Conservation (phyloP, 2,888 invertebrate species). For the Rhagium mordax region DNA sequence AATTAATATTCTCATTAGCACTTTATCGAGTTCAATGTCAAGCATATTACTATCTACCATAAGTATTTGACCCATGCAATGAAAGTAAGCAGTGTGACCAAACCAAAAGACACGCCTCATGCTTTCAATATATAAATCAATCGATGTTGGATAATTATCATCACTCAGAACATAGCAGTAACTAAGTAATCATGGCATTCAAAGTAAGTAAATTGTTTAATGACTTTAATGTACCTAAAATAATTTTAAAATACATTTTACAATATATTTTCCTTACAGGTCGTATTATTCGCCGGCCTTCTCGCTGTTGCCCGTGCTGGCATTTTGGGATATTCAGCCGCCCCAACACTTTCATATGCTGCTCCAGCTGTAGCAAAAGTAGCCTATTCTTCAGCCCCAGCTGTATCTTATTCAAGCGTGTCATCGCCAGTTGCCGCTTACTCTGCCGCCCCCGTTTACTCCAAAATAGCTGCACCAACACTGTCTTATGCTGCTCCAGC, state of each 20-base stretch:
- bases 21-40: slow-evolving; percentile 13
- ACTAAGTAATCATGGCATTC: slow-evolving; percentile 24
- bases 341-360: slow-evolving; percentile 12
- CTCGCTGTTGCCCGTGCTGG: slow-evolving; percentile 40
- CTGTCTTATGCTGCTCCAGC: slow-evolving; percentile 47
- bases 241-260: background rate
- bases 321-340: background rate
- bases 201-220: slow-evolving; percentile 24
- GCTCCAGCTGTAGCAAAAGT: background rate
- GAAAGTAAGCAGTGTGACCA: background rate
- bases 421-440: slow-evolving; percentile 58
- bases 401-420: slow-evolving; percentile 69
- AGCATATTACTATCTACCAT: background rate
- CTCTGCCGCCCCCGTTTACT: slow-evolving; percentile 56
- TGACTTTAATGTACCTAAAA: background rate
- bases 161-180: background rate
- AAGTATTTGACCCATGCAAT: background rate
- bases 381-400: slow-evolving; percentile 62
- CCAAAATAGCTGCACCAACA: slow-evolving; percentile 37
- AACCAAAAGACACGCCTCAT: slow-evolving; percentile 2
- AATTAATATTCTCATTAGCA: background rate
- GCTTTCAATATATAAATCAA: slow-evolving; percentile 4
- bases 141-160: background rate
- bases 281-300: slow-evolving; percentile 53
- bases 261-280: slow-evolving; percentile 45